Evolutionary conservation across 1,140 invertebrate species (phyloP).

Genomic region (Amyelois transitella): DNA sequence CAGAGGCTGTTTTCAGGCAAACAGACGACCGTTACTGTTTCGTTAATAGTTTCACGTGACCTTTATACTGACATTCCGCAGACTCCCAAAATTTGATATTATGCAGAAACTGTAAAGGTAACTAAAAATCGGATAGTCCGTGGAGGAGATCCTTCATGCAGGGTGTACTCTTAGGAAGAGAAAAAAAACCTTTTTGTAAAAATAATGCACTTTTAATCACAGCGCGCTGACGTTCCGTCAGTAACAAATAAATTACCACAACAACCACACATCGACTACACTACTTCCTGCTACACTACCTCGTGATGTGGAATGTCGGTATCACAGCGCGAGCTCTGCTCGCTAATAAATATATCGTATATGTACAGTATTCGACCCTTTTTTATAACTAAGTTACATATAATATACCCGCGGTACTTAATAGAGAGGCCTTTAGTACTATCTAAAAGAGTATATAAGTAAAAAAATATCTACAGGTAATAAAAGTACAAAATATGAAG

Average conservation of each 20-base stretch:
- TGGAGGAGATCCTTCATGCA: too few relatives aligned
- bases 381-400: conserved; percentile 4
- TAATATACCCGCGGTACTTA: conserved; percentile 23
- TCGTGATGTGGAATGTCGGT: conserved; percentile 8
- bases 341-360: not conserved
- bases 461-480: not conserved
- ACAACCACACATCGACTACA: conserved; percentile 44
- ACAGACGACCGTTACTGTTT: too few relatives aligned
- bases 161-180: not conserved
- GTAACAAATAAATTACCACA: conserved; percentile 56
- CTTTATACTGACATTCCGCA: too few relatives aligned
- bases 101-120: too few relatives aligned
- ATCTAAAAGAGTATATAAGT: not conserved
- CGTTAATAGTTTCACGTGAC: too few relatives aligned
- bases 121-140: too few relatives aligned
- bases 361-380: not conserved
- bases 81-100: too few relatives aligned
- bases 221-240: conserved; percentile 35
- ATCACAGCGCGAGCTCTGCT: conserved; percentile 23
- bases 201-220: conserved; percentile 66
- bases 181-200: conserved; percentile 34
- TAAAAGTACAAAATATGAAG: not conserved
- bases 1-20: too few relatives aligned
- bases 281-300: conserved; percentile 22
- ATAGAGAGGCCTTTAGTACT: conserved; percentile 21